Evolutionary conservation across 1,140 invertebrate genomes (phyloP).

Genomic region (Macrobrachium nipponense): DNA sequence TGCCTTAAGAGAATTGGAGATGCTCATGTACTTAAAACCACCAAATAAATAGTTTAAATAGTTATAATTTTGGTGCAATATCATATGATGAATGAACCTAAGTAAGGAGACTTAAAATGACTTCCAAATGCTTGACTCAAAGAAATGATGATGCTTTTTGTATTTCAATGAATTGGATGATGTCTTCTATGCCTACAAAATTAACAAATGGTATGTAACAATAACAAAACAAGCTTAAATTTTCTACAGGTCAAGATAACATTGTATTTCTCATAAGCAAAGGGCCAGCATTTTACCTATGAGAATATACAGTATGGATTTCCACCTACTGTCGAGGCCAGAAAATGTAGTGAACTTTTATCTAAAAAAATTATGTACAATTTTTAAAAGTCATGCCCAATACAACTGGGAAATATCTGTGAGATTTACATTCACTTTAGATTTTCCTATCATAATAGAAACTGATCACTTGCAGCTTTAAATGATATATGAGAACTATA

Average conservation of each 20-base stretch:
- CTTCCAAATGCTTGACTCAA: conserved; percentile 16
- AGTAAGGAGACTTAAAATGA: conserved; percentile 10
- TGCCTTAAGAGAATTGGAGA: conserved; percentile 5
- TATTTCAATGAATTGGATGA: conserved; percentile 34
- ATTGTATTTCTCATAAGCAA: conserved; percentile 13
- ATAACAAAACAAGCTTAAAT: conserved; percentile 51
- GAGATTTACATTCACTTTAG: too few species aligned
- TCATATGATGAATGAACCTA: conserved; percentile 37
- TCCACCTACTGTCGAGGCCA: conserved; percentile 1
- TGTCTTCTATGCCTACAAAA: conserved; percentile 46
- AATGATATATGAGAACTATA: neutral
- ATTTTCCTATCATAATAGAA: too few species aligned
- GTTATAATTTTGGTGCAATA: conserved; percentile 3
- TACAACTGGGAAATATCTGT: too few species aligned
- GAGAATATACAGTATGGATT: neutral
- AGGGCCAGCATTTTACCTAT: conserved; percentile 33
- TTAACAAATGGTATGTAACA: conserved; percentile 54
- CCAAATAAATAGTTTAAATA: conserved; percentile 5
- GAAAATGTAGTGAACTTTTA: neutral
- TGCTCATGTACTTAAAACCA: conserved; percentile 3
- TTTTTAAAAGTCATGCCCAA: too few species aligned
- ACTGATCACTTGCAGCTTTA: too few species aligned
- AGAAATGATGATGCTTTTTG: conserved; percentile 27
- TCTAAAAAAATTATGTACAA: conserved; percentile 2
- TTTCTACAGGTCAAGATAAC: conserved; percentile 44